Evolutionary conservation across 2,797 vertebrate species (phyloP).

Genomic region (Chelon auratus): DNA sequence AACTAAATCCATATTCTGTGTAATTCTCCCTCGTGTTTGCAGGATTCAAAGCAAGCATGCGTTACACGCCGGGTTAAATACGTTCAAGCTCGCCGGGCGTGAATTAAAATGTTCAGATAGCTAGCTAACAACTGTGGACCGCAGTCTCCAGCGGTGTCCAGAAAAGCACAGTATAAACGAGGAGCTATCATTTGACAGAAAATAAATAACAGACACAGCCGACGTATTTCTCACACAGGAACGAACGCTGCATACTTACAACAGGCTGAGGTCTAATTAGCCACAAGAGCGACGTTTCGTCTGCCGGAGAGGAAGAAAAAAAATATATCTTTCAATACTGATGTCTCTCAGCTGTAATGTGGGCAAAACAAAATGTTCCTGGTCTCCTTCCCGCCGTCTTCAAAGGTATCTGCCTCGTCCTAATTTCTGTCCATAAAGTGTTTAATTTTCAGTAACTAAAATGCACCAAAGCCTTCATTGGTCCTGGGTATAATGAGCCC

Average conservation of each 20-base stretch:
- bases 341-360: slow-evolving; percentile 41
- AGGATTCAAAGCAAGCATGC: background rate
- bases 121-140: slow-evolving; percentile 62
- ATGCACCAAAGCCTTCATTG: slow-evolving; percentile 61
- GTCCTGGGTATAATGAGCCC: slow-evolving; percentile 63
- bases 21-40: background rate
- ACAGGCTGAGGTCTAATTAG: slow-evolving; percentile 74
- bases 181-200: background rate
- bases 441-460: slow-evolving; percentile 54
- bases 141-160: slow-evolving; percentile 47
- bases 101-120: slow-evolving; percentile 51
- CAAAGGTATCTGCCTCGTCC: slow-evolving; percentile 18
- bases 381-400: slow-evolving; percentile 21
- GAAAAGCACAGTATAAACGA: slow-evolving; percentile 20
- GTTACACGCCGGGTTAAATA: background rate
- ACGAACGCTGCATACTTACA: slow-evolving; percentile 79
- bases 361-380: slow-evolving; percentile 38
- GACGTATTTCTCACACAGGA: slow-evolving; percentile 52
- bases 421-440: slow-evolving; percentile 1
- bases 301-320: slow-evolving; percentile 47
- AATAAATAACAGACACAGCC: slow-evolving; percentile 1
- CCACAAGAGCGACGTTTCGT: slow-evolving; percentile 69
- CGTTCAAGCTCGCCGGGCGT: slow-evolving; percentile 30
- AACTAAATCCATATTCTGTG: background rate
- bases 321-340: slow-evolving; percentile 59